A percentile compares a stretch with the other conserved stretches of the same genome.
Evolutionary conservation across 2,888 invertebrate genomes (phyloP).

Genomic region (Neoascia interrupta): DNA sequence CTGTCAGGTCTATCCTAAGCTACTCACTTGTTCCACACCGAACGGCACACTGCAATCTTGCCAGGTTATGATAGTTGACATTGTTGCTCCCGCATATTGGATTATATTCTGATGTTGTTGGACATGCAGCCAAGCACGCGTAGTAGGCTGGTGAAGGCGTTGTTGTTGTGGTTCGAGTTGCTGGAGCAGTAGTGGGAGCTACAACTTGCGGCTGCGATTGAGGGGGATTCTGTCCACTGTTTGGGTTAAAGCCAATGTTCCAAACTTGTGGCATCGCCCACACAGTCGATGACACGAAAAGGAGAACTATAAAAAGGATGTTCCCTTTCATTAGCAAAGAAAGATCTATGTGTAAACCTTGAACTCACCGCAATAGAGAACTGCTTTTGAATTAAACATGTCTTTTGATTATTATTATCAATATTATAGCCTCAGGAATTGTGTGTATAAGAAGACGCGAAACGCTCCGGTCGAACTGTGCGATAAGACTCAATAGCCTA

Average conservation of each 20-base stretch:
- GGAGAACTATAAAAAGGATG: too few species aligned
- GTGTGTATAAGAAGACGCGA: slow-evolving; percentile 2
- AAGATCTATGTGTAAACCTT: too few species aligned
- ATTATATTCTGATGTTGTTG: slow-evolving; percentile 77
- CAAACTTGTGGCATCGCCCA: slow-evolving; percentile 46
- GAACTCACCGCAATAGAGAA: too few species aligned
- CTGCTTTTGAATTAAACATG: background rate
- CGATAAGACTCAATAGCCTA: slow-evolving; percentile 29
- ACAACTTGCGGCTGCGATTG: too few species aligned
- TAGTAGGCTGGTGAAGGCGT: slow-evolving; percentile 73
- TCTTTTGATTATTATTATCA: background rate
- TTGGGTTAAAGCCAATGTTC: slow-evolving; percentile 51
- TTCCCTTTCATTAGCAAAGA: slow-evolving; percentile 41
- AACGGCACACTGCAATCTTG: slow-evolving; percentile 75
- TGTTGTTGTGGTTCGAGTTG: slow-evolving; percentile 70
- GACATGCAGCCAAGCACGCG: slow-evolving; percentile 71
- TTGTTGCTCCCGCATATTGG: slow-evolving; percentile 78
- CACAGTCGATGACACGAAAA: slow-evolving; percentile 14
- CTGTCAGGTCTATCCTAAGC: too few species aligned
- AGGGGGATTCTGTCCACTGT: too few species aligned
- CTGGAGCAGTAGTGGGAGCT: slow-evolving; percentile 47
- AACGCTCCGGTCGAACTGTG: slow-evolving; percentile 15
- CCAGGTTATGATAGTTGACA: slow-evolving; percentile 75
- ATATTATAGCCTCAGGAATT: background rate
- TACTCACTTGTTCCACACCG: slow-evolving; percentile 76